Conservation (phyloP, 1,140 invertebrate genomes). For the Homalodisca vitripennis region DNA sequence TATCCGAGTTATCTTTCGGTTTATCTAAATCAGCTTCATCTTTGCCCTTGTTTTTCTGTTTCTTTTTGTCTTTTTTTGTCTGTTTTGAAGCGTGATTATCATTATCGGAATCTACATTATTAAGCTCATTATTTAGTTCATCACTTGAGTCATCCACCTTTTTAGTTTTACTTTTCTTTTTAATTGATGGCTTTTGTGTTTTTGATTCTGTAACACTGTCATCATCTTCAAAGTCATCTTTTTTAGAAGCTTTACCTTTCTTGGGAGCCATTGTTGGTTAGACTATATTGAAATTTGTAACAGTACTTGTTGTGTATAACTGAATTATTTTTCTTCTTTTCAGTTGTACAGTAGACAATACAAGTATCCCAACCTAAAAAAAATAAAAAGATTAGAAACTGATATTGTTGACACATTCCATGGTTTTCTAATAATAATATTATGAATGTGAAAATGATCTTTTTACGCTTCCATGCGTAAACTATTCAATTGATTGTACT, state of each 20-base stretch:
- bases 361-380: too few species aligned
- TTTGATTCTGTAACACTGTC: slow-evolving; percentile 10
- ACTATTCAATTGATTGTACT: too few species aligned
- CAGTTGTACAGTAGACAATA: too few species aligned
- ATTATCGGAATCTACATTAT: slow-evolving; percentile 38
- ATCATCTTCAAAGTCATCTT: slow-evolving; percentile 32
- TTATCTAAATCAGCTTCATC: slow-evolving; percentile 41
- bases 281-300: too few species aligned
- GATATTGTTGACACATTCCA: too few species aligned
- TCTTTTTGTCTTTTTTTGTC: slow-evolving; percentile 39
- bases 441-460: too few species aligned
- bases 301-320: too few species aligned
- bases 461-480: too few species aligned
- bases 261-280: slow-evolving; percentile 39
- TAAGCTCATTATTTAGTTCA: slow-evolving; percentile 47
- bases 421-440: too few species aligned
- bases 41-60: slow-evolving; percentile 47
- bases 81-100: slow-evolving; percentile 36
- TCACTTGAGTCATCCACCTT: slow-evolving; percentile 52
- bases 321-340: too few species aligned
- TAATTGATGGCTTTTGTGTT: neutral
- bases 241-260: slow-evolving; percentile 34
- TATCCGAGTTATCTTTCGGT: slow-evolving; percentile 37
- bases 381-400: too few species aligned
- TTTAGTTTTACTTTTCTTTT: slow-evolving; percentile 33